These are phyloP conservation scores for Synchiropus splendidus DNA, from an alignment of 2,113 vertebrate species.

Conservation along the genomic window DNA sequence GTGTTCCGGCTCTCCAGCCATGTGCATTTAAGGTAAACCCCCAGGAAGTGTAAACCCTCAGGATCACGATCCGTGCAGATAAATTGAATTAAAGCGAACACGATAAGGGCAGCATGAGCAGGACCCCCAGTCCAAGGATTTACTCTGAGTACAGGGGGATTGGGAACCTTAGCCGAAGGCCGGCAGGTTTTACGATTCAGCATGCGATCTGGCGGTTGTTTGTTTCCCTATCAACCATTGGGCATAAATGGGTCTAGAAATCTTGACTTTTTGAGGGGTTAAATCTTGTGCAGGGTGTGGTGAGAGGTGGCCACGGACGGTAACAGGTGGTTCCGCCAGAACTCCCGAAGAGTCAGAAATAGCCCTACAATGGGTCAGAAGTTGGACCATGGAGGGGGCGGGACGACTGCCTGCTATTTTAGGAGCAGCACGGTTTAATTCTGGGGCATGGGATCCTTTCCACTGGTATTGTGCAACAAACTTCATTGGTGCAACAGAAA, in stretches of 20 bases:
- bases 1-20: neutral
- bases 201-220: no score
- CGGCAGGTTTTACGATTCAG: slow-evolving; percentile 28
- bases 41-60: slow-evolving; percentile 17
- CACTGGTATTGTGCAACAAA: no score
- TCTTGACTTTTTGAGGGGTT: neutral
- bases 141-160: slow-evolving; percentile 23
- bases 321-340: slow-evolving; percentile 55
- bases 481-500: no score
- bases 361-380: slow-evolving; percentile 60
- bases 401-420: slow-evolving; percentile 52
- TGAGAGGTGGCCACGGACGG: slow-evolving; percentile 39
- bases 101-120: slow-evolving; percentile 29
- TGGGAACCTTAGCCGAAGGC: slow-evolving; percentile 23
- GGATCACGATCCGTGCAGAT: slow-evolving; percentile 38
- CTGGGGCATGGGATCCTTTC: slow-evolving; percentile 13
- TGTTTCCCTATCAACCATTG: neutral
- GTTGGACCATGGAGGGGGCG: slow-evolving; percentile 40
- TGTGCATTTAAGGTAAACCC: slow-evolving; percentile 5
- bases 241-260: neutral
- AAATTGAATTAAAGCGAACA: slow-evolving; percentile 54
- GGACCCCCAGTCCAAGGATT: slow-evolving; percentile 29
- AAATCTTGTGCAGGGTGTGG: slow-evolving; percentile 5
- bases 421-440: slow-evolving; percentile 34
- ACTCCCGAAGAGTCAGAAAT: slow-evolving; percentile 53